Evolutionary conservation across 2,888 invertebrate genomes (phyloP), one percentile per base, ranked within the genome.

Genomic region (Clanis bilineata): DNA sequence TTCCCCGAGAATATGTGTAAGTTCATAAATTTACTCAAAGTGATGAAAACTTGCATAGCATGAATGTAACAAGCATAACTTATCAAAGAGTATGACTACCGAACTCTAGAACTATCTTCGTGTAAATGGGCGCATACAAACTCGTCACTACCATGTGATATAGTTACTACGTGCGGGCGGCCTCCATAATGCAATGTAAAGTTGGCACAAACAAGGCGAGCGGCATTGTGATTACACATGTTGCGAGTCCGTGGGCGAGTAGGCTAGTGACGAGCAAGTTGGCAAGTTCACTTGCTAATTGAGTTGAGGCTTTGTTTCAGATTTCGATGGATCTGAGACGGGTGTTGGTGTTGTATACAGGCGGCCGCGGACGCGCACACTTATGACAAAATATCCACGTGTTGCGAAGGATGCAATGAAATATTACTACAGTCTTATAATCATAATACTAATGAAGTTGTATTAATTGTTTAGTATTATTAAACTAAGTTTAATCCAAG

Each of bases 271-370:
- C 41, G 41, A 18, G 39, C 18, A 6, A 41, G 28, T 51, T 25
- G 28, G 3, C 5, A 18, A 51, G 28, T 51, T 32, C 51, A 28
- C 47, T 28, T 15, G 25, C 47, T 51, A 32, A 51, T 51, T 28
- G 51, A 51, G 51, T 51, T 32, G 51, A 15, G 28, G 32, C 32
- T 51, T 51, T 51, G 28, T 51, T 23, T 18, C 41, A 7, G 51
- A 51, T 51, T 32, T 28, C 28, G 18, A 10, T 10, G 28, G 32
- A 51, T 51, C 51, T 15, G 51, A 18, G 10, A 28, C 9, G 18
- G 4, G 7, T 9, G 7, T 41, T 12, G 18, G 18, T 15, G 41
- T 41, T 7, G 18, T 51, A 5, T 9, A 51, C 10, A 18, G 18
- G 18, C 18, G 10, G 1, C 15, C 9, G 10, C 28, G 10, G 18